Evolutionary conservation across 2,888 invertebrate genomes (phyloP).

Genomic region (Hipparchia sbordonii): DNA sequence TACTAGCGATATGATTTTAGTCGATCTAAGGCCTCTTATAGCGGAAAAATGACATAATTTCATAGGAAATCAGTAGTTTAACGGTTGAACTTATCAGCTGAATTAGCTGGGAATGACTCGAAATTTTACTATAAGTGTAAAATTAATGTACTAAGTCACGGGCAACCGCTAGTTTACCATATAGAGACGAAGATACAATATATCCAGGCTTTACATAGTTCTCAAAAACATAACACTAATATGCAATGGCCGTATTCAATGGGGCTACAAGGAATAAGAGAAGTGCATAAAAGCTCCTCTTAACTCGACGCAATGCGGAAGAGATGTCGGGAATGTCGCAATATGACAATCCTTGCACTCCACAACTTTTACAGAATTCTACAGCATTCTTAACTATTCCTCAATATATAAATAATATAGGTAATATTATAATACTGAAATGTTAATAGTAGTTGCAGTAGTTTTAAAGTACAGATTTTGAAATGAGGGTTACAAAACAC

Average conservation of each 20-base stretch:
- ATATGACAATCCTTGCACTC: constrained; percentile 34
- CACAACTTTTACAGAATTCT: constrained; percentile 4
- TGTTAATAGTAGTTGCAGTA: neutral
- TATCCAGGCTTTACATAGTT: neutral
- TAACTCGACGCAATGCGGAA: constrained; percentile 47
- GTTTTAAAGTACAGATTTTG: too few species aligned
- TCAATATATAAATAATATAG: neutral
- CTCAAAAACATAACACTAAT: neutral
- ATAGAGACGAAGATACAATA: neutral
- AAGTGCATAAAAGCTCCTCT: constrained; percentile 37
- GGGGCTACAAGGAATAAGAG: constrained; percentile 4
- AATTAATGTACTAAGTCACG: too few species aligned
- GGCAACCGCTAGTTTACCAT: neutral
- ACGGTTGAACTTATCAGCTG: too few species aligned
- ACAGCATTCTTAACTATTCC: neutral
- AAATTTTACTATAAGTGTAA: too few species aligned
- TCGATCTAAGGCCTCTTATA: too few species aligned
- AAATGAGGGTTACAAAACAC: too few species aligned
- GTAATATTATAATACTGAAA: neutral
- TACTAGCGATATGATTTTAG: too few species aligned
- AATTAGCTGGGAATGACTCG: too few species aligned
- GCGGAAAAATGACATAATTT: too few species aligned
- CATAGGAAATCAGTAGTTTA: too few species aligned
- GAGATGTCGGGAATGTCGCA: constrained; percentile 42
- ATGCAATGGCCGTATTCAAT: neutral